Evolutionary conservation across 1,140 invertebrate genomes (phyloP), one percentile per base, ranked within the genome.

Genomic region (Bombus breviceps): DNA sequence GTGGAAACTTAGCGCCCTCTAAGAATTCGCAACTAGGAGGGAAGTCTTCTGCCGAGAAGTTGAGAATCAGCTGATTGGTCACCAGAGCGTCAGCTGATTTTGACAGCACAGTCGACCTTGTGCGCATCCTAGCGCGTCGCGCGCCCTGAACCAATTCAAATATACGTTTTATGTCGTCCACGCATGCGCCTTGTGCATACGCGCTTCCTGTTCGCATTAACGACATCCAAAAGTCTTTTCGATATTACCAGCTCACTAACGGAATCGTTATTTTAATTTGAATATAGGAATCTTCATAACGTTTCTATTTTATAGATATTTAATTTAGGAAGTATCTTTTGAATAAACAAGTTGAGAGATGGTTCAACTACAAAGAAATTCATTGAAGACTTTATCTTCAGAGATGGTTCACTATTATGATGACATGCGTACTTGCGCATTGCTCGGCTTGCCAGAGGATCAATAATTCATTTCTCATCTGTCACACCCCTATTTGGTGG

Each of bases 381-480:
- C 15, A 32, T 28, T 13, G 34, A 53, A 34, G 32, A 75, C 18
- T 22, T 78, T 4, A 47, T 34, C 59, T 47, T 39, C 8, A 37
- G 53, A 22, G 43, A 57, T 37, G 12, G 28, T 53, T 41, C 73
- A 39, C 13, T n/a, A n/a, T n/a, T 79, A 53, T 39, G 59, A 28
- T 37, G 59, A 81, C 37, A 37, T 57, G 73, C 64, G 74, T 88
- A 66, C 57, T 69, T 87, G 86, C 79, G 82, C 85, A 57, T 79
- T 82, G 34, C 79, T 85, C 57, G 72, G 2, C 18, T 82, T 34
- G 78, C 37, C 71, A 47, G 15, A 47, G 43, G 43, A 93, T 93
- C 92, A 92, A 93, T 93, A 92, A 92, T 93, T 93, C 90, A 90
- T 89, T 89, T 80, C 92, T 85, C 87, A 87, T 83, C 82, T 92